Base-by-base conservation (phyloP, 1,140 invertebrate species). In the Coenobita brevimanus region DNA sequence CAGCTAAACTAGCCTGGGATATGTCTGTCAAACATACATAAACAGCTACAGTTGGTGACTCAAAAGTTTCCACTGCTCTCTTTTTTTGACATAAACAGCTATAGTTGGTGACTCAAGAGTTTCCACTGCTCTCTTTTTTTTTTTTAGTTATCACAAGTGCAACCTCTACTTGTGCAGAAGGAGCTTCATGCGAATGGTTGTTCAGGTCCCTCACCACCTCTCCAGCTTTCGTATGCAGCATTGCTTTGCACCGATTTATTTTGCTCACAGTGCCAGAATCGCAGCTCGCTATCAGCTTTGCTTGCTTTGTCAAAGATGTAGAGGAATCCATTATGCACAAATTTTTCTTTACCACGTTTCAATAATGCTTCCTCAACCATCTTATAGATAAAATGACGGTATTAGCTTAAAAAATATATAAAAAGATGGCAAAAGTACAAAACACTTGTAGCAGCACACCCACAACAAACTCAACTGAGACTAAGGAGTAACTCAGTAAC, bases 1-100 rank as follows among this genome's bases (percentile, higher is more conserved):
- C 80, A 1, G 80, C 2, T 82, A 67, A n/a, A 69, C 80, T 64
- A 69, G 24, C 38, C 24, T 50, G 80, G 54, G 33, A 67, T 41
- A 82, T 67, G 60, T 82, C 60, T 82, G 57, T 67, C 36, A 67
- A 82, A n/a, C n/a, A n/a, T n/a, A 64, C 80, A 82, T 82, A 64
- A 21, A 67, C 36, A 36, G 13, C 60, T 82, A 41, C 30, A 67
- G 80, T 67, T 36, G 30, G n/a, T 33, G 60, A 62, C 41, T 64
- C 60, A 17, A 33, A 10, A 43, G 57, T 38, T n/a, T 64, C 57
- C 33, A 1, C 3, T 17, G 78, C 54, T 81, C 46, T 81, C n/a
- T n/a, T n/a, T n/a, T n/a, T n/a, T n/a, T n/a, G n/a, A 64, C 80
- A 82, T 82, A 64, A 21, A 67, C 36, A 36, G 13, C 60, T 82